Evolutionary conservation across 2,888 invertebrate species (phyloP).

Genomic region (Platycnemis pennipes): DNA sequence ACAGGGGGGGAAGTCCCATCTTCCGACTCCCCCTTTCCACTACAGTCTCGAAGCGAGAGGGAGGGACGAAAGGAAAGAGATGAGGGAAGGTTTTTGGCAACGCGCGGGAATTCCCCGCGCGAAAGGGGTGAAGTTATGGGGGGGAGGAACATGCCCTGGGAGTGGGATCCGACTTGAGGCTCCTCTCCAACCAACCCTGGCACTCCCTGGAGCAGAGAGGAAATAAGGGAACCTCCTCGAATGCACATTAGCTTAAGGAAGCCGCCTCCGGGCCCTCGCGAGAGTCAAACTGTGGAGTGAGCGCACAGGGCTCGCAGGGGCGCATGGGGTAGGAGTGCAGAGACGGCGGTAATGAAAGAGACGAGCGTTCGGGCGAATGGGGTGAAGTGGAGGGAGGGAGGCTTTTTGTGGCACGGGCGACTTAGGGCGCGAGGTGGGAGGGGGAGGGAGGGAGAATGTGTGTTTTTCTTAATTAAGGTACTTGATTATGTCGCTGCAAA

Average conservation of each 20-base stretch:
- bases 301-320: neutral
- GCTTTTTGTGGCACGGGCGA: neutral
- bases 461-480: constrained; percentile 48
- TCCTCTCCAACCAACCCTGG: neutral
- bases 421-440: neutral
- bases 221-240: constrained; percentile 38
- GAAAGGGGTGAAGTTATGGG: neutral
- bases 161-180: constrained; percentile 12
- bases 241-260: constrained; percentile 51
- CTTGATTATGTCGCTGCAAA: constrained; percentile 42
- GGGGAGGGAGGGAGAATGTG: neutral
- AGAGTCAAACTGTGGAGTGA: neutral
- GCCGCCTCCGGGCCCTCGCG: neutral
- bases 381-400: neutral
- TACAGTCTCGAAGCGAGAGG: neutral
- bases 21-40: neutral
- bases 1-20: neutral
- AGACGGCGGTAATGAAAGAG: constrained; percentile 46
- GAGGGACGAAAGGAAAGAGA: neutral
- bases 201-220: neutral
- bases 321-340: neutral
- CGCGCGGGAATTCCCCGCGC: neutral
- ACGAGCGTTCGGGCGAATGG: neutral
- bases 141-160: neutral
- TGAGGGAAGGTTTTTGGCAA: neutral